Evolutionary conservation across 2,113 vertebrate species (phyloP).

Genomic region (Periophthalmus modestus): DNA sequence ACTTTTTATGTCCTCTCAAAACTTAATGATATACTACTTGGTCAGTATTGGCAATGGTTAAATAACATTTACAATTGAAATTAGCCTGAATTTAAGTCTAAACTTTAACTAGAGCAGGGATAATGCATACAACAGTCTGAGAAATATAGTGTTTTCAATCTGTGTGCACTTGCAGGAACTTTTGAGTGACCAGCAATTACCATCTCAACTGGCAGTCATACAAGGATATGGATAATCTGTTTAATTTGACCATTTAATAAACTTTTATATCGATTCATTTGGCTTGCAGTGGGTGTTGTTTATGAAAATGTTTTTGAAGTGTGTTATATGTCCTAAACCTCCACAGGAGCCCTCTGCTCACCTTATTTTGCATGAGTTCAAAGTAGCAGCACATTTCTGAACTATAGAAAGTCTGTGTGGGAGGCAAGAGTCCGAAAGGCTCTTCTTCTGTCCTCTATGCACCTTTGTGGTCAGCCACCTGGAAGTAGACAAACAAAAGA

Average conservation of each 20-base stretch:
- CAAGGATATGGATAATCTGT: neutral
- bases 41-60: neutral
- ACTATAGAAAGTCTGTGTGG: constrained; percentile 36
- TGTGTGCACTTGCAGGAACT: constrained; percentile 11
- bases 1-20: neutral
- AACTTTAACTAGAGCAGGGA: too few relatives aligned
- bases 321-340: constrained; percentile 11
- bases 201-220: neutral
- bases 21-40: neutral
- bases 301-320: constrained; percentile 1
- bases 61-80: neutral
- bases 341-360: constrained; percentile 20
- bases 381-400: constrained; percentile 31
- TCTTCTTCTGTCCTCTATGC: constrained; percentile 49
- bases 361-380: constrained; percentile 29
- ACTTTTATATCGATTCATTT: constrained; percentile 5
- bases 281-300: neutral
- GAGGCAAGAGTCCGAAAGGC: constrained; percentile 47
- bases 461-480: constrained; percentile 73
- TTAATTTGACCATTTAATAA: neutral
- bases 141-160: neutral
- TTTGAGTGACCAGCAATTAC: neutral
- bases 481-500: constrained; percentile 29
- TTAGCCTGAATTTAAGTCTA: neutral
- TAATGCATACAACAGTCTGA: too few relatives aligned